Base-by-base conservation (phyloP, 1,140 invertebrate species). In the Schlechtendalia chinensis region DNA sequence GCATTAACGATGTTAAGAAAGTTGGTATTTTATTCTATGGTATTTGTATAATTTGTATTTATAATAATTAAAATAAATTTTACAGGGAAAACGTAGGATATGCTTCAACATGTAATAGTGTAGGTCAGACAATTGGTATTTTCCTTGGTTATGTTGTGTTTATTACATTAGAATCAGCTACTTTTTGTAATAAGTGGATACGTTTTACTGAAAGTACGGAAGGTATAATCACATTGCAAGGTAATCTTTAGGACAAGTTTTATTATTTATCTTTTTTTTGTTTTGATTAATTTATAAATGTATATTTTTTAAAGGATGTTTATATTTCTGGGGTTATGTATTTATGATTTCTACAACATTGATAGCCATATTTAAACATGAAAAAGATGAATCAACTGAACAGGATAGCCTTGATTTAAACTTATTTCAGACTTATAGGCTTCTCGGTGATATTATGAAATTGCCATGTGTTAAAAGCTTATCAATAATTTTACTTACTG, bases 121-220 rank as follows among this genome's bases (percentile, higher is more conserved):
- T 99, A 14, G 98, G 98, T 22, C 98, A 99, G 88, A 99, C 97
- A 0, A 93, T 96, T 80, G 98, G 98, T 1, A 98, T 95, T 86
- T 99, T 99, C 85, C 87, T 99, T 1, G 98, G 98, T 56, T 98
- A 98, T 88, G 95, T 99, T 5, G 87, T 98, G 16, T 99, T 99
- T 86, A 91, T 99, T 84, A 96, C 97, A 0, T 86, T 99, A n/a
- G 97, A 99, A 87, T 99, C 97, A 12, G 88, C 94, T 53, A 93
- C 95, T 84, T 99, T 99, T 87, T 98, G 96, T 84, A 99, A 99
- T 84, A 92, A 88, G 80, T 99, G 98, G 86, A 85, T 99, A 58
- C 88, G 97, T 83, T 88, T 86, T 53, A 88, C 86, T 54, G 93
- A 94, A n/a, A 85, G 89, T 81, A 85, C 89, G 22, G 88, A 89